phyloP scores from a whole-genome alignment of 2,888 invertebrate species.

The Cryptocheilus praepositus region DNA sequence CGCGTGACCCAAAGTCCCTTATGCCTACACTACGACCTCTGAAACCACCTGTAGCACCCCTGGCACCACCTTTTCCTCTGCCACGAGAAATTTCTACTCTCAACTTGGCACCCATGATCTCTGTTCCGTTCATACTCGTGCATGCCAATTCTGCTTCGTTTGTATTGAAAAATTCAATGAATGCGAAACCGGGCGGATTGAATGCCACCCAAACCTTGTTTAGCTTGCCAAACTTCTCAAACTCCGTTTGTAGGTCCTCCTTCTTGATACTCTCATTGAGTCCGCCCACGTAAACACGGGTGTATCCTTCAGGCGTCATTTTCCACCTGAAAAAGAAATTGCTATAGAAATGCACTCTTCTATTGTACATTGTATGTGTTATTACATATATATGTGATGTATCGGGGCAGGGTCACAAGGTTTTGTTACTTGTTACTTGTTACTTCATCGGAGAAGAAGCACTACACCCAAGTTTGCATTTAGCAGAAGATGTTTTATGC shows the following conservation, averaged over 20 bases:
- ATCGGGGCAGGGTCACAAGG: too few species aligned
- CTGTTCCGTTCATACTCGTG: slow-evolving; percentile 90
- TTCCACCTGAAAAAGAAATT: slow-evolving; percentile 51
- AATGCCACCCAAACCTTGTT: slow-evolving; percentile 96
- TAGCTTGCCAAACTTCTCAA: slow-evolving; percentile 93
- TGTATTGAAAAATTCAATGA: slow-evolving; percentile 93
- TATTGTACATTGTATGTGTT: too few species aligned
- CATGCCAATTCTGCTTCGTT: slow-evolving; percentile 94
- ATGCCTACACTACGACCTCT: slow-evolving; percentile 77
- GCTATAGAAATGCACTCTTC: too few species aligned
- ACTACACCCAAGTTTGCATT: too few species aligned
- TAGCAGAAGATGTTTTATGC: too few species aligned
- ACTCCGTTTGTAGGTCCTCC: slow-evolving; percentile 93
- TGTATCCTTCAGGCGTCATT: slow-evolving; percentile 75
- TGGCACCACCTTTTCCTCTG: slow-evolving; percentile 83
- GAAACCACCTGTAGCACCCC: slow-evolving; percentile 79
- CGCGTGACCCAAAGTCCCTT: slow-evolving; percentile 74
- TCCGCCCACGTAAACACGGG: slow-evolving; percentile 93
- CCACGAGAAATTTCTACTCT: slow-evolving; percentile 92
- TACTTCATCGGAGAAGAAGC: too few species aligned
- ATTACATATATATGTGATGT: too few species aligned
- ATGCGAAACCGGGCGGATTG: slow-evolving; percentile 95
- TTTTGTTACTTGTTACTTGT: too few species aligned
- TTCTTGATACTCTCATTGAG: slow-evolving; percentile 92
- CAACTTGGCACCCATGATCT: slow-evolving; percentile 90